A percentile compares a stretch with the other conserved stretches of the same genome.
These are phyloP conservation scores for Myiopsitta monachus DNA, from an alignment of 2,113 vertebrate genomes.

Conservation along the genomic window DNA sequence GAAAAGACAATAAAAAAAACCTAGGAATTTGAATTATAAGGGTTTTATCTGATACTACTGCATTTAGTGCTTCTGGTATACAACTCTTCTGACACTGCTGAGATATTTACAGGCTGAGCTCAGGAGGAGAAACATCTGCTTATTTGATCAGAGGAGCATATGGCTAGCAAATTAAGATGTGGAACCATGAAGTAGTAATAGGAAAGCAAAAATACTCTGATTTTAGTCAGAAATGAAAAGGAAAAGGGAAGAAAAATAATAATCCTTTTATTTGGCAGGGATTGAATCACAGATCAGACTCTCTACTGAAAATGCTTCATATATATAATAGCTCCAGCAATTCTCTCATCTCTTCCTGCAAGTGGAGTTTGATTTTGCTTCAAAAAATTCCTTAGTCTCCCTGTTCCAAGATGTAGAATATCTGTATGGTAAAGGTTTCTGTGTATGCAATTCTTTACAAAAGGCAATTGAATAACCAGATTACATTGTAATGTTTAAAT, in stretches of 20 bases:
- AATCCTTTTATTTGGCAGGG: not conserved
- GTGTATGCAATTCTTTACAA: not conserved
- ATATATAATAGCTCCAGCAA: not conserved
- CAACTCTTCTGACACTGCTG: not conserved
- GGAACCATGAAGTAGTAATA: not conserved
- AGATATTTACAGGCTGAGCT: not conserved
- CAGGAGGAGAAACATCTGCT: constrained; percentile 23
- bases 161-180: constrained; percentile 46
- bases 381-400: not conserved
- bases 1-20: not conserved
- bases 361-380: not conserved
- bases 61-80: not conserved
- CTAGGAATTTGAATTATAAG: not conserved
- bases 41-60: not conserved
- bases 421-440: not conserved
- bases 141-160: constrained; percentile 14
- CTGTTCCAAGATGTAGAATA: not conserved
- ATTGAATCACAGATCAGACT: not conserved
- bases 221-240: not conserved
- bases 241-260: not conserved
- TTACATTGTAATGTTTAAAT: not conserved
- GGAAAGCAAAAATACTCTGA: not conserved
- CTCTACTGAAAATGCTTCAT: not conserved
- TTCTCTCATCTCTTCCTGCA: not conserved
- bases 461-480: not conserved